Base-by-base conservation (phyloP, 2,797 vertebrate genomes). In the Chromis chromis region DNA sequence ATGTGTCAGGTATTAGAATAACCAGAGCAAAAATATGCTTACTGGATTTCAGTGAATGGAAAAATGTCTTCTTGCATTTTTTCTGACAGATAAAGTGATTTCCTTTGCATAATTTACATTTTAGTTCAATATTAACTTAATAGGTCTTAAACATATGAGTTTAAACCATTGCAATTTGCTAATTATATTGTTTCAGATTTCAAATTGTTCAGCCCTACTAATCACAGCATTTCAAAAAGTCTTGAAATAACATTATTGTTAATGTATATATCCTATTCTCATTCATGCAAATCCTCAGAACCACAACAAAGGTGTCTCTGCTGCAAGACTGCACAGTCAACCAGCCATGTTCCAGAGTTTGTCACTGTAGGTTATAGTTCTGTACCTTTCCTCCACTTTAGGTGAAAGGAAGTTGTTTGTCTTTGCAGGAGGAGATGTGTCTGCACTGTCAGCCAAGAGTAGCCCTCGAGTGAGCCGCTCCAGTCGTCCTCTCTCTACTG, bases 401-500 rank as follows among this genome's bases (percentile, higher is more conserved):
- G 19, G 42, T 69, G 13, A 76, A 65, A 69, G 36, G 6, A 27
- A 46, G 27, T 44, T 49, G 13, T 54, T 3, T 82, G 17, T 88
- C 39, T 74, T 80, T 85, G 17, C 91, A 97, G 97, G 94, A 89
- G 78, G 93, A 91, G 12, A 93, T 21, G 40, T 79, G 85, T 79
- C 83, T 19, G 46, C 68, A 0, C 48, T 81, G 65, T 94, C 94
- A 36, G 85, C 91, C 77, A 96, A 94, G 79, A 93, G 91, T 59
- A 96, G 96, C 59, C 94, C 96, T 61, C 91, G 93, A 67, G 84
- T 92, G 25, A 83, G 91, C 77, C 96, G 95, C 82, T 94, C 94
- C 82, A 94, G 93, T 80, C 96, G 96, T 62, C 94, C 97, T 22
- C 95, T 99, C 65, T 97, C 98, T 2, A 91, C 96, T 0, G 94